Evolutionary conservation across 2,888 invertebrate genomes (phyloP).

Genomic region (Drosophila nigricruria): DNA sequence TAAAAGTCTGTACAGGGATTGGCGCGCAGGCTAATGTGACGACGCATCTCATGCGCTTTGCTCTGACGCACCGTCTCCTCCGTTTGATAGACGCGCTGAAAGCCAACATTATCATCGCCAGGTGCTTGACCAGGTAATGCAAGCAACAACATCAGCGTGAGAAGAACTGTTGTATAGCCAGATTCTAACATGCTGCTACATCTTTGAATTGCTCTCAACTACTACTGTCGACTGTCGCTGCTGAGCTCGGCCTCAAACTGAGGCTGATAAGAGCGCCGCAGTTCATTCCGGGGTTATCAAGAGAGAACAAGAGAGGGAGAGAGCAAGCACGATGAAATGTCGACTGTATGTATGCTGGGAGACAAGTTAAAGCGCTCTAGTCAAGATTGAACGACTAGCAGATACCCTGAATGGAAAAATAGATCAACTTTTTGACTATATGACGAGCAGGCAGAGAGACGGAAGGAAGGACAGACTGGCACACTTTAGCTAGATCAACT

Average conservation of each 20-base stretch:
- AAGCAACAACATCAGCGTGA: slow-evolving; percentile 15
- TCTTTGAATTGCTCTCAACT: slow-evolving; percentile 50
- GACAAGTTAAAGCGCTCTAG: not conserved
- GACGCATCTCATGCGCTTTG: slow-evolving; percentile 67
- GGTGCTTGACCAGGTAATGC: slow-evolving; percentile 2
- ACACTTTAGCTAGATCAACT: not conserved
- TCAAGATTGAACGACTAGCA: too few relatives aligned
- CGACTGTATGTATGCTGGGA: not conserved
- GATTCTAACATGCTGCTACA: slow-evolving; percentile 59
- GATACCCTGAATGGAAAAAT: not conserved
- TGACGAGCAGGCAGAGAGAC: too few relatives aligned
- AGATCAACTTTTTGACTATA: too few relatives aligned
- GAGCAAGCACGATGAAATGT: not conserved
- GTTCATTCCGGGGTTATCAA: slow-evolving; percentile 64
- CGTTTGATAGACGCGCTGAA: slow-evolving; percentile 66
- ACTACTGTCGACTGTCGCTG: slow-evolving; percentile 39
- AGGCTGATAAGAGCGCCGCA: slow-evolving; percentile 47
- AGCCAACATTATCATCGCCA: slow-evolving; percentile 16
- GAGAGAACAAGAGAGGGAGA: not conserved
- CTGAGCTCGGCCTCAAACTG: not conserved
- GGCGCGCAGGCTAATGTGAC: slow-evolving; percentile 71
- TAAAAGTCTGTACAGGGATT: slow-evolving; percentile 83
- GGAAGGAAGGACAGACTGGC: too few relatives aligned
- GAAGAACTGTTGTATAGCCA: slow-evolving; percentile 17
- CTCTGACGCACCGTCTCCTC: slow-evolving; percentile 66